phyloP scores from a whole-genome alignment of 2,888 invertebrate species.

The Molanna angustata region DNA sequence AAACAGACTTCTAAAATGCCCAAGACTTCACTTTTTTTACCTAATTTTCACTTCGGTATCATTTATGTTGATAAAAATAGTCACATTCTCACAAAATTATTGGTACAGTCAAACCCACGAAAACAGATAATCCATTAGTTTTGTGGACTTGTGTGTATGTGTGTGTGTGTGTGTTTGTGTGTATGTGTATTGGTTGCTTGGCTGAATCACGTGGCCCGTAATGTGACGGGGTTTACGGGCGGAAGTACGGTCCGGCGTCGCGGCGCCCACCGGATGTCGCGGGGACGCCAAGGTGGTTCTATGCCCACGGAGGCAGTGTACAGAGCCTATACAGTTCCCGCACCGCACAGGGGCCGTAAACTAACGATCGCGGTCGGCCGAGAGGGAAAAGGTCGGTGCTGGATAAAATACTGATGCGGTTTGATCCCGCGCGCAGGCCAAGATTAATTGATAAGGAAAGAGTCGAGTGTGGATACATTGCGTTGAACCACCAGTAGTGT shows the following conservation, averaged over 20 bases:
- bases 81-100: no score
- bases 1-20: no score
- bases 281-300: neutral
- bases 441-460: neutral
- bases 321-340: no score
- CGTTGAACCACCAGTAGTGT: no score
- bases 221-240: neutral
- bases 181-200: no score
- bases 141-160: neutral
- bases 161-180: no score
- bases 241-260: slow-evolving; percentile 9
- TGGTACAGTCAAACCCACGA: no score
- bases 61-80: no score
- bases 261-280: slow-evolving; percentile 9
- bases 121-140: neutral
- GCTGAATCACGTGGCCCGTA: neutral
- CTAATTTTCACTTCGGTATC: no score
- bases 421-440: neutral
- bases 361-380: slow-evolving; percentile 5
- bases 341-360: slow-evolving; percentile 1
- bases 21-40: no score
- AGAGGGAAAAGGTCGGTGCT: neutral
- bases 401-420: neutral
- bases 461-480: no score
- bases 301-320: neutral